Percentiles rank a stretch among this genome's conserved stretches.
phyloP scores from a whole-genome alignment of 2,113 vertebrate species.

The Rhabdomys dilectus region DNA sequence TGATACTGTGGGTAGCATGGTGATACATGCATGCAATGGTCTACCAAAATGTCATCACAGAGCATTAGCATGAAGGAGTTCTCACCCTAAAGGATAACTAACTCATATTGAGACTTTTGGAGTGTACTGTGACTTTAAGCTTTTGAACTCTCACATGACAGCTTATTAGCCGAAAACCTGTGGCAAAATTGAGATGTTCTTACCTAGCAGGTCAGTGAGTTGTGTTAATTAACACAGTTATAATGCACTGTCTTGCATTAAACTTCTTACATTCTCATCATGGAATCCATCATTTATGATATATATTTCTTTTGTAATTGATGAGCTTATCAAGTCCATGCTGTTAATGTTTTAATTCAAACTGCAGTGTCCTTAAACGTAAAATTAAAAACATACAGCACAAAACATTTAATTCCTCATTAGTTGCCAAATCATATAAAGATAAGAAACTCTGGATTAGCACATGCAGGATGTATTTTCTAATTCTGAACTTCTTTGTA shows the following conservation, averaged over 20 bases:
- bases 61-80: neutral
- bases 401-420: neutral
- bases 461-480: neutral
- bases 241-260: neutral
- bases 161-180: neutral
- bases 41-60: neutral
- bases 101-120: neutral
- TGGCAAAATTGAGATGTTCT: neutral
- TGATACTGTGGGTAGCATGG: neutral
- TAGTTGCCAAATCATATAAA: constrained; percentile 8
- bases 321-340: neutral
- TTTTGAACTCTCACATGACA: neutral
- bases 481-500: neutral
- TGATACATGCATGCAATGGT: neutral
- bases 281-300: constrained; percentile 12
- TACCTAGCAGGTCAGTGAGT: neutral
- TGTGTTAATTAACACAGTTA: constrained; percentile 19
- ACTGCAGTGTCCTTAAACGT: neutral
- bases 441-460: constrained; percentile 13
- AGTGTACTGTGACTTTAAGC: neutral
- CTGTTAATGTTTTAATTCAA: constrained; percentile 29
- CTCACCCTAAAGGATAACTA: neutral
- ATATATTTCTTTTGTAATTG: neutral
- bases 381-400: constrained; percentile 7
- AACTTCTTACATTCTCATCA: neutral